Conservation (phyloP, 2,113 vertebrate genomes). For the Bombycilla garrulus region DNA sequence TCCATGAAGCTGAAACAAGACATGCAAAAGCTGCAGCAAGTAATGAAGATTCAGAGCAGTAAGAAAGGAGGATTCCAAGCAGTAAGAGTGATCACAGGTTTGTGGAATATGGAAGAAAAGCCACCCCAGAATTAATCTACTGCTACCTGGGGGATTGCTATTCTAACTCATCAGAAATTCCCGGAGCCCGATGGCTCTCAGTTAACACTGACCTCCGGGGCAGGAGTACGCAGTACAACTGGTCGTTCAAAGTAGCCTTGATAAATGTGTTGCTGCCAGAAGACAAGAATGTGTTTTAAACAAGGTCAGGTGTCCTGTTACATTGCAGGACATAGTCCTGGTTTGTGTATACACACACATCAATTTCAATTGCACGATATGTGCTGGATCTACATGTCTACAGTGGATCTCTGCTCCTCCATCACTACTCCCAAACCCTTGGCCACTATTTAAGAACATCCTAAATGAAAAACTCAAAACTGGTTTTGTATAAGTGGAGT, state of each 20-base stretch:
- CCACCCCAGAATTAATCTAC: not conserved
- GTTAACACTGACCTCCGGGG: not conserved
- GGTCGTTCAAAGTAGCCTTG: not conserved
- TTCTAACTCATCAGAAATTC: not conserved
- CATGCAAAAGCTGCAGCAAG: not conserved
- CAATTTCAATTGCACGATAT: not conserved
- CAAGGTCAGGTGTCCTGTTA: not conserved
- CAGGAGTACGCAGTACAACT: not conserved
- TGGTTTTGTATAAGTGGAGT: not conserved
- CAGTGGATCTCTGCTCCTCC: not conserved
- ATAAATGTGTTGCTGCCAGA: conserved; percentile 9
- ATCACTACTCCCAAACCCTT: not conserved
- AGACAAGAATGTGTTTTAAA: conserved; percentile 7
- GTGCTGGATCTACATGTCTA: not conserved
- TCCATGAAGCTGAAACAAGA: not conserved
- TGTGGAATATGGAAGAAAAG: not conserved
- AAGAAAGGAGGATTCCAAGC: not conserved
- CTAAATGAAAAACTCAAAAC: not conserved
- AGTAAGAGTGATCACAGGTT: not conserved
- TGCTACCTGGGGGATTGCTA: not conserved
- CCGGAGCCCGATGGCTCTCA: not conserved
- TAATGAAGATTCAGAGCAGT: not conserved
- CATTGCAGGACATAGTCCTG: not conserved
- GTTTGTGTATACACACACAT: not conserved
- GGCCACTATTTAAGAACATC: not conserved